Evolutionary conservation across 1,140 invertebrate genomes (phyloP).

Genomic region (Apis laboriosa): DNA sequence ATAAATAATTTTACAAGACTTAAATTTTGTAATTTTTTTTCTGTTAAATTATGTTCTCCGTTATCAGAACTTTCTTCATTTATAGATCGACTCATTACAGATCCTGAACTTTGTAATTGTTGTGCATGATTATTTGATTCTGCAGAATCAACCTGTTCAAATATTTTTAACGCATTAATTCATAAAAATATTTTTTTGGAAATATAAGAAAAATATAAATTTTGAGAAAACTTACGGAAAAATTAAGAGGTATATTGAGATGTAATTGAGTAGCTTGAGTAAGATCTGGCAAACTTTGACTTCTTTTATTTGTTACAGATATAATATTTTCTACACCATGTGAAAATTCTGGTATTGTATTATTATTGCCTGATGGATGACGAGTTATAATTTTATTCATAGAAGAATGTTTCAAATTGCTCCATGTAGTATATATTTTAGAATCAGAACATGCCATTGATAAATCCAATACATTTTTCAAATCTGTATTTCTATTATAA

Average conservation of each 20-base stretch:
- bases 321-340: constrained; percentile 62
- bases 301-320: constrained; percentile 65
- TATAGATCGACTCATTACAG: constrained; percentile 76
- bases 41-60: constrained; percentile 74
- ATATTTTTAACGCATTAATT: constrained; percentile 26
- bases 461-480: constrained; percentile 82
- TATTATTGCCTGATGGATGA: constrained; percentile 90
- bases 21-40: constrained; percentile 84
- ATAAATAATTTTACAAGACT: constrained; percentile 94
- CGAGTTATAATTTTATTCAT: constrained; percentile 80
- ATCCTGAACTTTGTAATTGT: constrained; percentile 76
- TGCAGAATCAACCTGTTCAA: constrained; percentile 74
- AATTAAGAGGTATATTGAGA: constrained; percentile 74
- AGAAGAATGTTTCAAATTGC: constrained; percentile 86
- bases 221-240: constrained; percentile 69
- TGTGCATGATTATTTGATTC: constrained; percentile 76
- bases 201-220: not conserved
- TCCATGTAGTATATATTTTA: constrained; percentile 90
- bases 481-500: constrained; percentile 71
- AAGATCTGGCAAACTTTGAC: constrained; percentile 77
- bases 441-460: constrained; percentile 92
- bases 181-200: not conserved
- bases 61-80: constrained; percentile 79
- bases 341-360: constrained; percentile 80
- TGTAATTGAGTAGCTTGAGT: constrained; percentile 67